Evolutionary conservation across 1,140 invertebrate species (phyloP).

Genomic region (Drosophila serrata): DNA sequence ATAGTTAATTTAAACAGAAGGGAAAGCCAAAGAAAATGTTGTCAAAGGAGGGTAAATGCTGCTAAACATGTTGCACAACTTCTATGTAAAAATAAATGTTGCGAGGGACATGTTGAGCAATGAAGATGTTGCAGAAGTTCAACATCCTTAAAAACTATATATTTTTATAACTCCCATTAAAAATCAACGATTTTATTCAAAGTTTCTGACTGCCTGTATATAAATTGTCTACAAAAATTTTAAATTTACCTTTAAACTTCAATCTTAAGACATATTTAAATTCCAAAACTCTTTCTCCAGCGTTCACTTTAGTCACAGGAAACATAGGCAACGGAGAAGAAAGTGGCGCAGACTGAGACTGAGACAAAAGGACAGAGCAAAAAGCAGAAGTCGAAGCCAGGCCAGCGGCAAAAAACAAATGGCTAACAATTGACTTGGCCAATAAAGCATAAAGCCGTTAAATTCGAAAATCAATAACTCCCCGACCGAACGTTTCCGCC

Average conservation of each 20-base stretch:
- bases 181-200: neutral
- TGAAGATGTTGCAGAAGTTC: neutral
- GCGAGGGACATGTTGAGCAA: neutral
- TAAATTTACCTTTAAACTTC: neutral
- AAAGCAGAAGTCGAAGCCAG: slow-evolving; percentile 34
- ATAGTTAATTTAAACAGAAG: neutral
- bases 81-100: neutral
- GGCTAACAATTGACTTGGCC: slow-evolving; percentile 71
- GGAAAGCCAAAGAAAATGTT: neutral
- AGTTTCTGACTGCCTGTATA: neutral
- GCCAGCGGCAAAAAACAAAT: slow-evolving; percentile 64
- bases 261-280: too few relatives aligned
- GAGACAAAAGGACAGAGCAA: slow-evolving; percentile 29
- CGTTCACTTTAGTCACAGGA: slow-evolving; percentile 1
- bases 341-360: neutral
- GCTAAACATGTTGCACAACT: neutral
- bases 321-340: neutral
- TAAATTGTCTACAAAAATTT: neutral
- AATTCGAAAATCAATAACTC: slow-evolving; percentile 79
- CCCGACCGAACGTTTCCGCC: slow-evolving; percentile 51
- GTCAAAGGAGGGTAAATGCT: neutral
- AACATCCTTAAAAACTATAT: neutral
- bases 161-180: neutral
- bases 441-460: slow-evolving; percentile 80
- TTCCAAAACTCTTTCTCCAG: neutral